Evolutionary conservation across 2,797 vertebrate genomes (phyloP), one percentile per base, ranked within the genome.

Genomic region (Heliangelus exortis): DNA sequence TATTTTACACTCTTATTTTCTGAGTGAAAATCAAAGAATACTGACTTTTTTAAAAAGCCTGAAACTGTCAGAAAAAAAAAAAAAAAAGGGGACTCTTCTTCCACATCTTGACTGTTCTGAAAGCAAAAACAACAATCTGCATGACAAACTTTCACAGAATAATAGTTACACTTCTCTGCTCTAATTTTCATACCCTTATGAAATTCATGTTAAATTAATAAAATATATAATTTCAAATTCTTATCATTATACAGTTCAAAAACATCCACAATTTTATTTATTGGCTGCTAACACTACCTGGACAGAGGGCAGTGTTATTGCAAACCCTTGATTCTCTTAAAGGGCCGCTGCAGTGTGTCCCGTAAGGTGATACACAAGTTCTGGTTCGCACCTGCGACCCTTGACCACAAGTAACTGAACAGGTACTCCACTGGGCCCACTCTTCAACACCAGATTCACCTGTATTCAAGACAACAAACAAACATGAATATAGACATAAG

Each of bases 311-410:
- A 99, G 99, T 99, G 99, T 99, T 99, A 99, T 99, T 99, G 99
- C 99, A 99, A 99, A 99, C 98, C 99, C 99, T 99, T 98, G 99
- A 99, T 99, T 99, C 99, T 99, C 99, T 99, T 99, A 99, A 99
- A 98, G 99, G 99, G 99, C 99, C 99, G 99, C 98, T 99, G 99
- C 99, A 99, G 99, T 99, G 99, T 98, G 99, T 99, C 99, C 99
- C 99, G 98, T 99, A 99, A 98, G 99, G 99, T 98, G 99, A 98
- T 99, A 99, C 98, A 99, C 99, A 99, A 98, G 99, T 99, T 99
- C 99, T 99, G 98, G 99, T 99, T 99, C 99, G 99, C 99, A 99
- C 99, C 99, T 99, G 99, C 99, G 99, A 99, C 99, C 99, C 99
- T 99, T 99, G 99, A 99, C 99, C 99, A 98, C 99, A 99, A 98